Percentiles rank a stretch among this genome's conserved stretches.
phyloP scores from a whole-genome alignment of 2,888 invertebrate species.

The Adineta ricciae region DNA sequence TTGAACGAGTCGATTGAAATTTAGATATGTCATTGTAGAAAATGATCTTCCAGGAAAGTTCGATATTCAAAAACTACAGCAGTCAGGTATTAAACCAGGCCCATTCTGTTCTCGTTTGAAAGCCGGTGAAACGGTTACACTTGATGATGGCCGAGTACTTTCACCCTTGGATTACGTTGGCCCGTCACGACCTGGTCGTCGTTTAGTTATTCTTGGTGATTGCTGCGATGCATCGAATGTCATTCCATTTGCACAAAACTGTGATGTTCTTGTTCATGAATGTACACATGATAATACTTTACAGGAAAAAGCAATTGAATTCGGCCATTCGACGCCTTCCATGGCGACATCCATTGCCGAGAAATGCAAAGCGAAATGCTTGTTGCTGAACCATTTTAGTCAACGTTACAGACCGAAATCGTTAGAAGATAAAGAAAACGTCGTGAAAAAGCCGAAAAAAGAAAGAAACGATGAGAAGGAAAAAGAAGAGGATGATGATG shows the following conservation, averaged over 20 bases:
- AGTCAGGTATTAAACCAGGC: constrained; percentile 45
- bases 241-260: constrained; percentile 40
- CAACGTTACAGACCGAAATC: constrained; percentile 41
- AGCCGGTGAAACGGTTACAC: constrained; percentile 42
- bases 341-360: constrained; percentile 49
- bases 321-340: constrained; percentile 51
- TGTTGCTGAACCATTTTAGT: constrained; percentile 50
- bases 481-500: neutral
- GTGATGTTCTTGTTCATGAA: constrained; percentile 50
- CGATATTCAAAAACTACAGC: constrained; percentile 41
- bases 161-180: constrained; percentile 41
- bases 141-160: constrained; percentile 41
- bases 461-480: neutral
- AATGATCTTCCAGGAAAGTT: constrained; percentile 44
- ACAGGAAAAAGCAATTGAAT: constrained; percentile 44
- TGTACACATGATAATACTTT: constrained; percentile 47
- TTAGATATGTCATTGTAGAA: constrained; percentile 49
- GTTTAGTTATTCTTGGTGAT: constrained; percentile 50
- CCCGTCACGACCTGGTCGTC: constrained; percentile 44
- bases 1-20: no score
- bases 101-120: constrained; percentile 48
- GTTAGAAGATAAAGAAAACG: neutral
- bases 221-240: constrained; percentile 45
- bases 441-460: neutral
- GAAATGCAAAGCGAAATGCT: constrained; percentile 40